Base-by-base conservation (phyloP, 2,797 vertebrate genomes). In the Kryptolebias ocellatus region DNA sequence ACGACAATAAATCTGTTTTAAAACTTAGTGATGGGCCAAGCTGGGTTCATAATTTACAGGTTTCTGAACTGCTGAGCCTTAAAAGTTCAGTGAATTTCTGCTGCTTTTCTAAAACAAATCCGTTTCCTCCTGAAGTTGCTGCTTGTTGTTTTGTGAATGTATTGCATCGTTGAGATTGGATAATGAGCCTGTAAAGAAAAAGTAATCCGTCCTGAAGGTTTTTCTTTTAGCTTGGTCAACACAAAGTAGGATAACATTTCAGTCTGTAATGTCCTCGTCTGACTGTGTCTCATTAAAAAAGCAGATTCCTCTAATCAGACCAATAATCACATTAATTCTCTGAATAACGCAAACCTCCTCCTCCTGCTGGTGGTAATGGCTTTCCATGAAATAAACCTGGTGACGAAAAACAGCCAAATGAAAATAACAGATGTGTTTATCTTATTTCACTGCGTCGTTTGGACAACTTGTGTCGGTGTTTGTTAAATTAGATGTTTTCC, bases 201-300 rank as follows among this genome's bases (percentile, higher is more conserved):
- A 65, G 5, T 69, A 20, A 77, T 81, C 55, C 79, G 72, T 83
- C 56, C 37, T 65, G 53, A 31, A 72, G 60, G 68, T 67, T 71
- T 79, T 58, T 70, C 80, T 81, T 85, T 78, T 69, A 81, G 76
- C 71, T 78, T 61, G 84, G 85, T 89, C 87, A 88, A 81, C 79
- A n/a, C 62, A 73, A 67, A 73, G 49, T n/a, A 47, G 60, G 60
- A 64, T 68, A 70, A 81, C 69, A 72, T 80, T 84, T 83, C 67
- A 78, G 76, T 51, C 65, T 60, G 62, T 89, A 88, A 90, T 84
- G 71, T 74, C 67, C 70, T 74, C 85, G 55, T 83, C n/a, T 7
- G 44, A 58, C 70, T 70, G 70, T 37, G 67, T 82, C 67, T 89
- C 80, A 86, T 83, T 83, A 79, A 60, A 76, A 85, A 74, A 76